Evolutionary conservation across 2,113 vertebrate genomes (phyloP).

Genomic region (Sander vitreus): DNA sequence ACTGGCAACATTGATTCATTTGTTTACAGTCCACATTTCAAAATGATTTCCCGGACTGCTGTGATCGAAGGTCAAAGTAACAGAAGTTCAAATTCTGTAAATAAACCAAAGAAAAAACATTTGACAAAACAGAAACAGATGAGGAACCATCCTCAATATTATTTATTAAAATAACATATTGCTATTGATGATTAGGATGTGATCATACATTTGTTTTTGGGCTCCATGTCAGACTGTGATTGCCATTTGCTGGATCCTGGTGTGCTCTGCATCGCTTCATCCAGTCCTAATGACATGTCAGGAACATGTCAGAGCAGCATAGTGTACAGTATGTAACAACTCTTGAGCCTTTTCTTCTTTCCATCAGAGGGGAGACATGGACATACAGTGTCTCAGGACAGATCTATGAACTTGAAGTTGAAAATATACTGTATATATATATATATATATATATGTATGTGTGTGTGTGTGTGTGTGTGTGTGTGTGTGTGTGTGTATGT

Average conservation of each 20-base stretch:
- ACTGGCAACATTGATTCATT: neutral
- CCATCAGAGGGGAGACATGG: neutral
- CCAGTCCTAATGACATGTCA: no score
- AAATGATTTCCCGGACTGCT: constrained; percentile 43
- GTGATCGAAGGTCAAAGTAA: constrained; percentile 35
- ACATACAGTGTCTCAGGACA: neutral
- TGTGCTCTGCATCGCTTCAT: no score
- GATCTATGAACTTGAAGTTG: neutral
- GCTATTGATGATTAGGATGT: neutral
- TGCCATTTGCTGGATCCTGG: neutral
- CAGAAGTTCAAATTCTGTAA: no score
- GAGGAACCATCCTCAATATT: neutral
- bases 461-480: no score
- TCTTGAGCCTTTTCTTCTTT: neutral
- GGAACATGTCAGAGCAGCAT: no score
- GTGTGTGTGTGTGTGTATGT: no score
- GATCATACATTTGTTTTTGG: neutral
- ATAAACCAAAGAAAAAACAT: neutral
- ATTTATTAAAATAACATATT: neutral
- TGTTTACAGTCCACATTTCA: constrained; percentile 55
- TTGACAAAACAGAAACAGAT: neutral
- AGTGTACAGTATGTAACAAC: no score
- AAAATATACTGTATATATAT: neutral
- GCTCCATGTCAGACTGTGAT: neutral
- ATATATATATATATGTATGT: no score